These are phyloP conservation scores for Sylvilagus bachmani DNA, from an alignment of 2,113 vertebrate species.

Conservation along the genomic window DNA sequence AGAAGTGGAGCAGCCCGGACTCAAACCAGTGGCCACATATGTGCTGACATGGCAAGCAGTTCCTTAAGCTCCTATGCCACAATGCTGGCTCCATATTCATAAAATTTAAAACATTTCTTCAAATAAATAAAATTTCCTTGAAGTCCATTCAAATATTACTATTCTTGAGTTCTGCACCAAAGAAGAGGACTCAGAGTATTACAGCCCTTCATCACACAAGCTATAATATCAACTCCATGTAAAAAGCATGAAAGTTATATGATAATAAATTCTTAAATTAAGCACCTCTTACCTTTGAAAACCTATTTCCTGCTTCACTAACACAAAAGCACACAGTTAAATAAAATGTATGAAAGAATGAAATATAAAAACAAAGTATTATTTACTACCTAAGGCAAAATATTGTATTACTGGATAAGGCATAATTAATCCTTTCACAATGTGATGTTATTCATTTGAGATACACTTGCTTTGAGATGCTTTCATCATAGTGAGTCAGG, in stretches of 20 bases:
- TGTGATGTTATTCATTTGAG: neutral
- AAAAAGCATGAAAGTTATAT: neutral
- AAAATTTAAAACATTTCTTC: too few relatives aligned
- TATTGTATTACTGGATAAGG: neutral
- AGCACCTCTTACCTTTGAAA: neutral
- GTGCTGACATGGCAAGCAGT: too few relatives aligned
- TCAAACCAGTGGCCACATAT: too few relatives aligned
- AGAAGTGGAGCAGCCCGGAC: too few relatives aligned
- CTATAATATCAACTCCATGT: neutral
- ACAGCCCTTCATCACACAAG: neutral
- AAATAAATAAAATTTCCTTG: neutral
- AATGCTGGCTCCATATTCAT: too few relatives aligned
- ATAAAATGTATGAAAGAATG: neutral
- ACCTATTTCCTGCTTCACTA: neutral
- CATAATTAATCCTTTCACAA: neutral
- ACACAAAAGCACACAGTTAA: neutral
- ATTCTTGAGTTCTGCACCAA: neutral
- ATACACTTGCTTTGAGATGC: neutral
- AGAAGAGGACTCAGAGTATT: too few relatives aligned
- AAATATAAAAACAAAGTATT: neutral
- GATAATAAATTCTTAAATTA: neutral
- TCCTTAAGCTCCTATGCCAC: too few relatives aligned
- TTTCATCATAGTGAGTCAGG: conserved; percentile 36
- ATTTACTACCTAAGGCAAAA: conserved; percentile 8
- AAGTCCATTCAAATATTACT: neutral